Conservation (phyloP, 2,113 vertebrate species). For the Acanthisitta chloris region DNA sequence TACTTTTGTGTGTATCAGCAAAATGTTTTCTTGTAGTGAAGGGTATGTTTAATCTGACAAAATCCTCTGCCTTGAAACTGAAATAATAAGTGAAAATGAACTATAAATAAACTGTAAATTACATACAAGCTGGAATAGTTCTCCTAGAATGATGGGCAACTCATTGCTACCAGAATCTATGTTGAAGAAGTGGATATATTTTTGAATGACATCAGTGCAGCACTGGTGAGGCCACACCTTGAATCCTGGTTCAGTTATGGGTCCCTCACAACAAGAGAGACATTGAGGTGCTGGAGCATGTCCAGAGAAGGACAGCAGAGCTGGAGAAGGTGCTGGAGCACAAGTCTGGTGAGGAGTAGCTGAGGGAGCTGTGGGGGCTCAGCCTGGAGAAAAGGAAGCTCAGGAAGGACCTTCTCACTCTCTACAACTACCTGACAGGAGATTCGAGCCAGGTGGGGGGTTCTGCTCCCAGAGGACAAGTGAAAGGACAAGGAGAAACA, state of each 20-base stretch:
- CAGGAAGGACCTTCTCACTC: background rate
- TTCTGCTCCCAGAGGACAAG: background rate
- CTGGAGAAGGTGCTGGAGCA: background rate
- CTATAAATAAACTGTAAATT: background rate
- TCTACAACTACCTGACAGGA: background rate
- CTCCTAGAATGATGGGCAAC: background rate
- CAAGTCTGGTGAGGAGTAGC: accelerated
- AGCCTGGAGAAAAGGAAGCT: background rate
- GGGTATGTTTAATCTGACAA: background rate
- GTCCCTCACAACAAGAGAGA: accelerated
- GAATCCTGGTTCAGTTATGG: background rate
- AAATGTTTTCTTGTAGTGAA: background rate
- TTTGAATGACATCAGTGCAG: background rate
- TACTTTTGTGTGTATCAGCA: background rate
- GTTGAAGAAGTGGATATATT: background rate
- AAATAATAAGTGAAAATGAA: background rate
- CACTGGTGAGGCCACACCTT: background rate
- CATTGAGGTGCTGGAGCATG: accelerated
- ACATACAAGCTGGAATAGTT: background rate
- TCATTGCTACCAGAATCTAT: background rate
- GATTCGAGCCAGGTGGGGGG: background rate
- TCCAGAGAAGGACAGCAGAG: accelerated
- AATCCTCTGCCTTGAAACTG: background rate
- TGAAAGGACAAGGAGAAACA: background rate
- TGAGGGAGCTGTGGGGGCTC: background rate